Evolutionary conservation across 37 sponge, comb jelly and placozoan species (phyloP), one percentile per base, ranked within the genome.

Genomic region (Amphimedon queenslandica): DNA sequence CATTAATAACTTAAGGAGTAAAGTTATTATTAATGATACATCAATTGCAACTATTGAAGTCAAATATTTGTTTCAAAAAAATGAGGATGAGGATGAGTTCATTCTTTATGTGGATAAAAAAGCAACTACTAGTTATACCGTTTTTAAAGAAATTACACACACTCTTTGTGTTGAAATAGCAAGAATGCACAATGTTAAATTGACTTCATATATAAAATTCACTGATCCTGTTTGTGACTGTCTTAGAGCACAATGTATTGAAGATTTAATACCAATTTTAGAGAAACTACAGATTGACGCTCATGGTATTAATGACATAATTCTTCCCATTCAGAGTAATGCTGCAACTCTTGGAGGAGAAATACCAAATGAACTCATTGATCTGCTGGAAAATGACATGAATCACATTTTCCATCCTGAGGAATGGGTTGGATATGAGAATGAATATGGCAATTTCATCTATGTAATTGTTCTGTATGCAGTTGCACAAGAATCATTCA

Each of bases 341-440:
- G 51, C 51, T 18, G 51, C 51, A 13, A 18, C 13, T 47, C 13
- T 47, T 13, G 51, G 51, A 47, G 13, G 51, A 18, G 51, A 47
- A 8, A 18, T 47, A 47, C 51, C 51, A 18, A 13, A 47, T 18
- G 13, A 47, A 8, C 51, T 47, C 51, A 8, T 47, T 47, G 8
- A 8, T 42, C 31, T 71, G 11, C 74, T 84, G 13, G 13, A 47
- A 47, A 18, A 47, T 47, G 51, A 47, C 51, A 47, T 47, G 13
- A 13, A 47, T 47, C 51, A 47, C 51, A 47, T 47, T 18, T 47
- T 47, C 13, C 51, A 13, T 18, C 13, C 13, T 18, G 13, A 47
- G 13, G 51, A 47, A 47, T 47, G 51, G 51, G 51, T 47, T 18
- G 51, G 51, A 13, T 47, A 47, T 13, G 51, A 47, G 13, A 47